These are phyloP conservation scores for Brachyistius frenatus DNA, from an alignment of 2,113 vertebrate species.

Conservation along the genomic window DNA sequence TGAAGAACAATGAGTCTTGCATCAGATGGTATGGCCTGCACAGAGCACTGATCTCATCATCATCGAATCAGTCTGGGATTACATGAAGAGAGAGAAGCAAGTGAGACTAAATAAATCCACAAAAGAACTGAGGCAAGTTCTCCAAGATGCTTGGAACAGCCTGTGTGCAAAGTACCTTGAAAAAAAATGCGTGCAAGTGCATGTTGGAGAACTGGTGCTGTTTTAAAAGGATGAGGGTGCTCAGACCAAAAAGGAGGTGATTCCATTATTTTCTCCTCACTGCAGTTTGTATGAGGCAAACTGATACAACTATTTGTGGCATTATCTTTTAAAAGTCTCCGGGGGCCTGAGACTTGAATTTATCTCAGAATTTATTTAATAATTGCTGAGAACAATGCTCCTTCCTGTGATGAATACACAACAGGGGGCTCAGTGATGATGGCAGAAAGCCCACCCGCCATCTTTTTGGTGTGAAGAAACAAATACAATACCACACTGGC, in stretches of 20 bases:
- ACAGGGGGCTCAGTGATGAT: conserved; percentile 4
- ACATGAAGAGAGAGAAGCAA: not conserved
- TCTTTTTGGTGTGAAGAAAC: conserved; percentile 33
- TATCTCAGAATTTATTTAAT: not conserved
- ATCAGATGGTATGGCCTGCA: conserved; percentile 2
- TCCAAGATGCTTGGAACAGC: not conserved
- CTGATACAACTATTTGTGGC: not conserved
- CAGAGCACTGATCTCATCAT: conserved; percentile 7
- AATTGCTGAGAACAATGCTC: conserved; percentile 29
- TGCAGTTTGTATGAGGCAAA: not conserved
- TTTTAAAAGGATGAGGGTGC: not conserved
- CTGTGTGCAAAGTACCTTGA: conserved; percentile 18
- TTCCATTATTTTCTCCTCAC: not conserved
- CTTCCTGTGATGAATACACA: conserved; percentile 19
- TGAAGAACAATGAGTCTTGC: conserved; percentile 11
- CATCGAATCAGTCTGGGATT: conserved; percentile 4
- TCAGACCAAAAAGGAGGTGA: not conserved
- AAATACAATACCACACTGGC: conserved; percentile 43
- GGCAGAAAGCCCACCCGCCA: conserved; percentile 15
- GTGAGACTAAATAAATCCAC: not conserved
- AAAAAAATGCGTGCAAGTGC: conserved; percentile 6
- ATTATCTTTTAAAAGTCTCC: not conserved
- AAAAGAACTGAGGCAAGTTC: conserved; percentile 15
- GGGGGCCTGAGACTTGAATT: not conserved
- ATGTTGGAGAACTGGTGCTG: not conserved